Evolutionary conservation across 1,140 invertebrate species (phyloP).

Genomic region (Mylabris phalerata): DNA sequence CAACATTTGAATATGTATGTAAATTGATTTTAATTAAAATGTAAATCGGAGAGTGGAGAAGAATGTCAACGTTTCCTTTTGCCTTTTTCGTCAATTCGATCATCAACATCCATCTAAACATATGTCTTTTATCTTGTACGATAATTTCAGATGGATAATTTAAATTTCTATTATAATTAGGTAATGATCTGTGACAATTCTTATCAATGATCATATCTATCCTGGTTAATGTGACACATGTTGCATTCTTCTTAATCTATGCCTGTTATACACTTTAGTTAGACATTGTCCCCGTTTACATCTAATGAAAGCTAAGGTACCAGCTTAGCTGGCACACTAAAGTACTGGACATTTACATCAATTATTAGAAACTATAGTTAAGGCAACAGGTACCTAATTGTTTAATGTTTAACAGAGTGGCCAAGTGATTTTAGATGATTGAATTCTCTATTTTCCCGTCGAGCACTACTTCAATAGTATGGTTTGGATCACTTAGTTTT

Average conservation of each 20-base stretch:
- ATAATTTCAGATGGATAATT: slow-evolving; percentile 6
- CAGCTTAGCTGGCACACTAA: too few relatives aligned
- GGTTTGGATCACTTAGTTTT: too few relatives aligned
- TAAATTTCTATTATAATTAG: slow-evolving; percentile 16
- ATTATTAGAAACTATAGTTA: too few relatives aligned
- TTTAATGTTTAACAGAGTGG: too few relatives aligned
- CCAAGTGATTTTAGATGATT: too few relatives aligned
- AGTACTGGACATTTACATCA: too few relatives aligned
- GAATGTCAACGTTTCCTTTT: slow-evolving; percentile 1
- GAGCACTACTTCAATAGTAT: too few relatives aligned
- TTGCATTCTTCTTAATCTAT: slow-evolving; percentile 1
- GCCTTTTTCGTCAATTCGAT: slow-evolving; percentile 2
- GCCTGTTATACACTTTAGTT: too few relatives aligned
- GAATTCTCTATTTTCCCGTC: too few relatives aligned
- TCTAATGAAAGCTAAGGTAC: too few relatives aligned
- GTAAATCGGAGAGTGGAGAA: slow-evolving; percentile 4
- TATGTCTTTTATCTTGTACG: slow-evolving; percentile 6
- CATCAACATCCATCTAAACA: slow-evolving; percentile 6
- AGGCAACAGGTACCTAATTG: too few relatives aligned
- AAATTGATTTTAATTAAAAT: slow-evolving; percentile 13
- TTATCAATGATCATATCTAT: slow-evolving; percentile 11
- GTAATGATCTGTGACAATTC: slow-evolving; percentile 14
- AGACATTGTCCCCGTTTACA: too few relatives aligned
- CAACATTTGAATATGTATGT: slow-evolving; percentile 13
- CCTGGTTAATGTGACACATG: slow-evolving; percentile 10